phyloP scores from a whole-genome alignment of 2,797 vertebrate genomes.

The Sarcophilus harrisii region DNA sequence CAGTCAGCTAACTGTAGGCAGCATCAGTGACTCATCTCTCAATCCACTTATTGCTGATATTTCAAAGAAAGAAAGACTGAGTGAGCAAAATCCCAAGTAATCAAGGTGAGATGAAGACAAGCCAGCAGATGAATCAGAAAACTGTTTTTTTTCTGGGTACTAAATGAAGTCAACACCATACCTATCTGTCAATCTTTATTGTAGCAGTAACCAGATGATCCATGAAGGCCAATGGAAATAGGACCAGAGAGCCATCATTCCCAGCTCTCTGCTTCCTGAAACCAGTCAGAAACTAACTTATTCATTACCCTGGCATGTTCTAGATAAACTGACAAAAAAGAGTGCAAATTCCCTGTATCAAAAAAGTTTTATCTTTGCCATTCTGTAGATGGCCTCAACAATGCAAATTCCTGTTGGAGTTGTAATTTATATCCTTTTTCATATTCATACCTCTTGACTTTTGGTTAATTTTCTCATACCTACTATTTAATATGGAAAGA shows the following conservation, averaged over 20 bases:
- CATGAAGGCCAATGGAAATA: neutral
- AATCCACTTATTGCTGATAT: slow-evolving; percentile 1
- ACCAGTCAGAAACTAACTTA: neutral
- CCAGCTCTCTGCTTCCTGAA: neutral
- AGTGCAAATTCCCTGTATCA: neutral
- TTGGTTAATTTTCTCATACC: neutral
- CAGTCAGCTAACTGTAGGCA: neutral
- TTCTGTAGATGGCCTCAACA: neutral
- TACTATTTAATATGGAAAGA: neutral
- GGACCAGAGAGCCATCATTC: neutral
- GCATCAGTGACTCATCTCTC: neutral
- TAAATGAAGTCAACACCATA: neutral
- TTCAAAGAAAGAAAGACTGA: neutral
- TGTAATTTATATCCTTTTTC: neutral
- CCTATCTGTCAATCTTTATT: neutral
- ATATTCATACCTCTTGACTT: neutral
- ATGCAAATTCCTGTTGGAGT: neutral
- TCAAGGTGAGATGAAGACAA: neutral
- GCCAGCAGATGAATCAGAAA: neutral
- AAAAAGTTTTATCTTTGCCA: neutral
- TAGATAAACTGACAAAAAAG: neutral
- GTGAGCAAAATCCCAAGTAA: neutral
- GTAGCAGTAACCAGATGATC: neutral
- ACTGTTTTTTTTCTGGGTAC: neutral
- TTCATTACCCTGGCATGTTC: neutral